phyloP scores from a whole-genome alignment of 1,140 invertebrate genomes.

The Drosophila murphyi region DNA sequence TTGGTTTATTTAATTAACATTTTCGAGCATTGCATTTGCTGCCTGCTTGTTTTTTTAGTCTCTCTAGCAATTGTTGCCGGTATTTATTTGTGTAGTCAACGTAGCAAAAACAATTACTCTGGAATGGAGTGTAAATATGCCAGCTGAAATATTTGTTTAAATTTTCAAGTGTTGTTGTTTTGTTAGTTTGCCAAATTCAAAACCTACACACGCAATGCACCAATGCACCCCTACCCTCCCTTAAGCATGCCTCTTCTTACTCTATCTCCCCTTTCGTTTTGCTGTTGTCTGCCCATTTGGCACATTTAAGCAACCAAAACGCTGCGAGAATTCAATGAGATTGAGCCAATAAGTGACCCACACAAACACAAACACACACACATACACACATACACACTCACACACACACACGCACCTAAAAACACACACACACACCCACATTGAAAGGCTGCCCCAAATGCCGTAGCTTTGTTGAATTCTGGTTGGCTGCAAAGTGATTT shows the following conservation, averaged over 20 bases:
- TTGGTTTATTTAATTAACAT: not conserved
- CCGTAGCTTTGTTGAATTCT: conserved; percentile 75
- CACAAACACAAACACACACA: conserved; percentile 21
- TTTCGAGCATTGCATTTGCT: not conserved
- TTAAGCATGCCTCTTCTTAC: not conserved
- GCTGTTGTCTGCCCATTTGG: conserved; percentile 17
- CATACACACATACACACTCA: conserved; percentile 29
- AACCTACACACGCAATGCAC: conserved; percentile 14
- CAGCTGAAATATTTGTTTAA: conserved; percentile 70
- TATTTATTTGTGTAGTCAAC: conserved; percentile 73
- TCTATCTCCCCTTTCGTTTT: not conserved
- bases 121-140: conserved; percentile 73
- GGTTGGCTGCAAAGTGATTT: conserved; percentile 79
- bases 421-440: conserved; percentile 2
- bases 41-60: conserved; percentile 25
- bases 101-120: conserved; percentile 72
- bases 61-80: conserved; percentile 51
- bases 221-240: not conserved
- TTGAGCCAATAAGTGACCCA: conserved; percentile 72
- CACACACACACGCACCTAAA: not conserved
- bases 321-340: conserved; percentile 63
- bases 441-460: conserved; percentile 26
- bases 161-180: conserved; percentile 55
- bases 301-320: conserved; percentile 29
- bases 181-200: conserved; percentile 44